Conservation (phyloP, 2,888 invertebrate genomes). For the Allolobophora icterica region DNA sequence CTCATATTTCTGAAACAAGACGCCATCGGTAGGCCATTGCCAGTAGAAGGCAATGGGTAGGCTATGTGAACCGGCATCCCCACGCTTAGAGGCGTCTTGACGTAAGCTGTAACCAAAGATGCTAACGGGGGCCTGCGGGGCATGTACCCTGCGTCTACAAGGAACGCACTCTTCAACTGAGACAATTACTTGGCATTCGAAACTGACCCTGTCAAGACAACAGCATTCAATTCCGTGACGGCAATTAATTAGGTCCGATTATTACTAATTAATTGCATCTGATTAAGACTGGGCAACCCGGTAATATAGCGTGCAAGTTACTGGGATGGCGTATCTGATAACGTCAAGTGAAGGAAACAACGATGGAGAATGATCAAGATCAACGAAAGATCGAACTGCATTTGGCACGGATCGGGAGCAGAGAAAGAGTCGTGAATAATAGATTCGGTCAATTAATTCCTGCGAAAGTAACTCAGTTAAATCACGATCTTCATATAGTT, state of each 20-base stretch:
- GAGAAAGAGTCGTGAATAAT: background rate
- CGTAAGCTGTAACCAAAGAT: too few relatives aligned
- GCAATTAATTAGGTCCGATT: background rate
- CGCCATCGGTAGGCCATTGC: too few relatives aligned
- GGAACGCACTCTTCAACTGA: too few relatives aligned
- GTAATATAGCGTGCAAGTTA: background rate
- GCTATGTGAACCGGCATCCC: too few relatives aligned
- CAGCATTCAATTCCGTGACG: too few relatives aligned
- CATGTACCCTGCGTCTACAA: too few relatives aligned
- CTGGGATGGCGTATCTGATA: background rate
- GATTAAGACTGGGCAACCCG: background rate
- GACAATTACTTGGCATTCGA: background rate
- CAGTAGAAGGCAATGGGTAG: too few relatives aligned
- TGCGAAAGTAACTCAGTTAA: background rate
- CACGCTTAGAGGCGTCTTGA: too few relatives aligned
- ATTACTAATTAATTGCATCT: background rate
- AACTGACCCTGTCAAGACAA: background rate
- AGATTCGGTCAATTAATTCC: background rate
- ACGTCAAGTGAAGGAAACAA: background rate
- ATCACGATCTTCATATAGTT: background rate
- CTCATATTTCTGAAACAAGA: too few relatives aligned
- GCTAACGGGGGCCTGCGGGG: too few relatives aligned
- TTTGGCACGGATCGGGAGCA: background rate
- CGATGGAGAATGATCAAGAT: background rate
- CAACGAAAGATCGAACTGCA: background rate